Percentiles rank a stretch among this genome's conserved stretches.
phyloP scores from a whole-genome alignment of 2,113 vertebrate species.

The Hydrochoerus hydrochaeris region DNA sequence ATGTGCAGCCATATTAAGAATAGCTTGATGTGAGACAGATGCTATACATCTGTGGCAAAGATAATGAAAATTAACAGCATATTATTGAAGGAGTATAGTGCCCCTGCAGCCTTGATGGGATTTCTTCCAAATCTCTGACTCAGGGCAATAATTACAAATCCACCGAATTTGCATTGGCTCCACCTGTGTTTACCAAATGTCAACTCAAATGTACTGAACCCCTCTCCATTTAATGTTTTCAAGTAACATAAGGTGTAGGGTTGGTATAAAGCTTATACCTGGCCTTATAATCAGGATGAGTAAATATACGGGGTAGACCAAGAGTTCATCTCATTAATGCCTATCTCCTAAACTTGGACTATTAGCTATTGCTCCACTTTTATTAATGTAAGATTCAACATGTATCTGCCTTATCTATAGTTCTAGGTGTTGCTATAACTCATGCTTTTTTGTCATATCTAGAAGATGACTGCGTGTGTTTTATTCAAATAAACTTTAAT shows the following conservation, averaged over 20 bases:
- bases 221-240: background rate
- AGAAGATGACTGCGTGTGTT: conserved; percentile 74
- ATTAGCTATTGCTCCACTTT: conserved; percentile 67
- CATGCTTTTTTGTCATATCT: conserved; percentile 59
- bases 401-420: conserved; percentile 69
- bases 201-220: background rate
- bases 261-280: conserved; percentile 18
- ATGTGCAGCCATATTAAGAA: background rate
- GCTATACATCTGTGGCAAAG: conserved; percentile 50
- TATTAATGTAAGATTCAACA: conserved; percentile 73
- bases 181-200: conserved; percentile 54
- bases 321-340: conserved; percentile 75
- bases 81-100: background rate
- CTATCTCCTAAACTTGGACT: conserved; percentile 52
- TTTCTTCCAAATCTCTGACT: conserved; percentile 46
- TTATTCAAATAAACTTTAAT: conserved; percentile 80
- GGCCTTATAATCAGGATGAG: conserved; percentile 38
- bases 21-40: conserved; percentile 48
- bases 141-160: conserved; percentile 26
- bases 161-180: conserved; percentile 33
- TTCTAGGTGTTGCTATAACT: conserved; percentile 63
- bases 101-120: background rate
- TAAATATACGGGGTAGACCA: conserved; percentile 2
- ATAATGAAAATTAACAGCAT: conserved; percentile 26
- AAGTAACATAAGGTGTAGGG: background rate